These are phyloP conservation scores for Enteromius viviparus DNA, from an alignment of 2,797 vertebrate species.

Conservation along the genomic window DNA sequence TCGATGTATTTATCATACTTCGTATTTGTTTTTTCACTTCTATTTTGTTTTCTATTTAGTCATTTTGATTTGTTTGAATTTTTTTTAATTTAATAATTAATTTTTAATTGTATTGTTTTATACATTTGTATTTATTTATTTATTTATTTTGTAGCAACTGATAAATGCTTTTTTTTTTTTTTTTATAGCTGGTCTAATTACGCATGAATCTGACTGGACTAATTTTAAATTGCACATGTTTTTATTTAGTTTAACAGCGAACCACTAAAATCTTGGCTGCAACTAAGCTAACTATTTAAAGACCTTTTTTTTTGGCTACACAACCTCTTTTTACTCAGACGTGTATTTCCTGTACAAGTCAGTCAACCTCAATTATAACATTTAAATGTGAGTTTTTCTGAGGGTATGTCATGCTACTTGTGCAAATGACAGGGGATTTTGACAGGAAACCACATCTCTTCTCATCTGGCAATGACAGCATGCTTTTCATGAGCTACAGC, in stretches of 20 bases:
- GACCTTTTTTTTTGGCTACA: conserved; percentile 9
- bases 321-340: conserved; percentile 18
- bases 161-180: too few species aligned
- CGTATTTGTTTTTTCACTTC: background rate
- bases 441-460: conserved; percentile 55
- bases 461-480: conserved; percentile 42
- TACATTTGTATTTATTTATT: too few species aligned
- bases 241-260: background rate
- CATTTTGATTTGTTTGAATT: background rate
- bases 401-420: conserved; percentile 34
- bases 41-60: background rate
- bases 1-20: background rate
- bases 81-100: background rate
- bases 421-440: conserved; percentile 57
- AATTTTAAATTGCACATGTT: background rate
- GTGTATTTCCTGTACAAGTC: conserved; percentile 40
- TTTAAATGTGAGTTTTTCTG: conserved; percentile 42
- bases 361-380: conserved; percentile 2
- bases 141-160: too few species aligned
- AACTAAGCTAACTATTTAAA: background rate
- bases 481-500: conserved; percentile 1
- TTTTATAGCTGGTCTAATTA: too few species aligned
- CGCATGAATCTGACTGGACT: too few species aligned
- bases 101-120: too few species aligned
- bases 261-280: background rate